A percentile compares a stretch with the other conserved stretches of the same genome.
phyloP scores from a whole-genome alignment of 2,888 invertebrate genomes.

The Coenonympha glycerion region DNA sequence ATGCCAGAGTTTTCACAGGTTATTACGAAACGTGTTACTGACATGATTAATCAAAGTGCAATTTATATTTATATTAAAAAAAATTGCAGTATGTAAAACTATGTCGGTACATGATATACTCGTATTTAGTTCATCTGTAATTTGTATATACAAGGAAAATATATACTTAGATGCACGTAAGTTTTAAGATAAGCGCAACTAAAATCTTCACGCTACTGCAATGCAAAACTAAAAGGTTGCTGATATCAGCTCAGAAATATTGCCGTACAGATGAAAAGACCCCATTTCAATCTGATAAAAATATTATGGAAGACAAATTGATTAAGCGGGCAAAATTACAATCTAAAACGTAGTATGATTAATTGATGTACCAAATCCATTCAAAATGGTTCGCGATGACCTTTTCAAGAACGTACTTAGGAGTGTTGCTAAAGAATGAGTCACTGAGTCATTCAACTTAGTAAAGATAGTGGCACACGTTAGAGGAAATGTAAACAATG shows the following conservation, averaged over 20 bases:
- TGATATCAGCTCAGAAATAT: too few species aligned
- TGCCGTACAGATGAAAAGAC: background rate
- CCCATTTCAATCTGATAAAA: too few species aligned
- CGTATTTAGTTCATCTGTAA: too few species aligned
- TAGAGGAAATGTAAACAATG: conserved; percentile 1
- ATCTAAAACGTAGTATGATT: conserved; percentile 5
- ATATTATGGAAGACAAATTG: background rate
- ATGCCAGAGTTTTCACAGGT: conserved; percentile 12
- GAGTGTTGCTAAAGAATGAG: conserved; percentile 53
- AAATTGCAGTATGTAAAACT: too few species aligned
- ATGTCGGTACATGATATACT: too few species aligned
- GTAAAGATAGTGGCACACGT: conserved; percentile 21
- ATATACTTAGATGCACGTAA: background rate
- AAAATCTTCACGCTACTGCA: background rate
- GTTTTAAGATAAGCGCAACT: background rate
- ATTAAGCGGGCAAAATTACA: background rate
- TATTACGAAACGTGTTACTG: conserved; percentile 9
- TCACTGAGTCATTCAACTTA: conserved; percentile 64
- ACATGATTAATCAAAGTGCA: conserved; percentile 34
- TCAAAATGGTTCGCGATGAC: conserved; percentile 42
- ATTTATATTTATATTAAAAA: conserved; percentile 27
- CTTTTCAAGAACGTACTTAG: conserved; percentile 54
- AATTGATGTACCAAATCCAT: conserved; percentile 14
- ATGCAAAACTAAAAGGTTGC: background rate
- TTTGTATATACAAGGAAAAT: too few species aligned